Evolutionary conservation across 2,888 invertebrate species (phyloP), one percentile per base, ranked within the genome.

Genomic region (Coleophora deauratella): DNA sequence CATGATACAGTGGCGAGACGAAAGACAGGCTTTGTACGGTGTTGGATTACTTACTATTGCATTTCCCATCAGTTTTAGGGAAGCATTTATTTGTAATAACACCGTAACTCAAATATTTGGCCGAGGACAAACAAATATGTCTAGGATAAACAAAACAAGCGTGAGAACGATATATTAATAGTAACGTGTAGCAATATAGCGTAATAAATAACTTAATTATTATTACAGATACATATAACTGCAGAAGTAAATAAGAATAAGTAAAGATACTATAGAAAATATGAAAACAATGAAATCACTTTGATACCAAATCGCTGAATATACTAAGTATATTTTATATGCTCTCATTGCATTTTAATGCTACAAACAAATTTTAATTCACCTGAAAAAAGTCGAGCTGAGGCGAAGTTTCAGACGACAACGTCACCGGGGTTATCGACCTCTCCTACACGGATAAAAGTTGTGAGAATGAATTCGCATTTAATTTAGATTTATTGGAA

Each of bases 11-110:
- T 66, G 66, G 55, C 60, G 64, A 66, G 75, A 72, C 80, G 79
- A 81, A 79, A 81, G 81, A 76, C 72, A 61, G n/a, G n/a, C 59
- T 67, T 55, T 76, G 78, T 76, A 77, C 54, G 62, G 78, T 78
- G 65, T 84, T 62, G 66, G 62, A 64, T 84, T 81, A 77, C 79
- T 84, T 81, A 77, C 79, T 55, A 59, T 57, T 59, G 54, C 21
- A 56, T 57, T 54, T 51, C 51, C 27, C 21, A 21, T 21, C 57
- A 51, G 33, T 31, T 4, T 21, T 33, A 44, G 50, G 57, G 59
- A 57, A 63, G 61, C 59, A 58, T 50, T 68, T 74, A 71, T 78
- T 79, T 77, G 68, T 70, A 62, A 52, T 66, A 54, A 54, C 57
- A 51, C 21, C 6, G 50, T 64, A 63, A 64, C 71, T 70, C 66